Evolutionary conservation across 2,888 invertebrate genomes (phyloP).

Genomic region (Bhutanitis thaidina): DNA sequence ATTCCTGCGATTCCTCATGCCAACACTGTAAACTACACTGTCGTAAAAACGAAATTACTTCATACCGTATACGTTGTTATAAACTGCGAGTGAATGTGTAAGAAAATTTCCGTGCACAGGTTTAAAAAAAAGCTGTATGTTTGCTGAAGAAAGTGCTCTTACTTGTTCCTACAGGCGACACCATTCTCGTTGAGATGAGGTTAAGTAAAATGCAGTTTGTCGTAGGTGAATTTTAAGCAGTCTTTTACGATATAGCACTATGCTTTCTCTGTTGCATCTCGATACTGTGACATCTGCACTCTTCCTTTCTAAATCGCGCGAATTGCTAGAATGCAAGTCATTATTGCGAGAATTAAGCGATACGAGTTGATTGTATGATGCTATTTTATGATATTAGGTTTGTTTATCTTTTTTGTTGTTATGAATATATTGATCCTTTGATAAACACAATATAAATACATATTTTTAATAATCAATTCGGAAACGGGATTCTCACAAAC

Average conservation of each 20-base stretch:
- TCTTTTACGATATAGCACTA: slow-evolving; percentile 68
- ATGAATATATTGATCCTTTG: too few relatives aligned
- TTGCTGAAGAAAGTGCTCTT: slow-evolving; percentile 61
- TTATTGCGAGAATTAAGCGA: slow-evolving; percentile 7
- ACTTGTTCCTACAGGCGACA: slow-evolving; percentile 53
- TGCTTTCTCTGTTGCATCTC: too few relatives aligned
- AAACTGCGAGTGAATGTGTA: not conserved
- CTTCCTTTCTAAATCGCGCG: slow-evolving; percentile 71
- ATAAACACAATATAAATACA: too few relatives aligned
- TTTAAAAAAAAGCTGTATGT: slow-evolving; percentile 57
- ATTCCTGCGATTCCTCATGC: slow-evolving; percentile 38
- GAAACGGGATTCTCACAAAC: too few relatives aligned
- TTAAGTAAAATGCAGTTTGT: slow-evolving; percentile 46
- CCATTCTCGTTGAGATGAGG: slow-evolving; percentile 51
- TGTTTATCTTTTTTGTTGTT: too few relatives aligned
- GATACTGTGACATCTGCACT: slow-evolving; percentile 68
- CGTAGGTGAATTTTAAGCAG: slow-evolving; percentile 64
- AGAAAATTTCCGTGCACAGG: slow-evolving; percentile 18
- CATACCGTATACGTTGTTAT: slow-evolving; percentile 23
- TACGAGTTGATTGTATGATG: not conserved
- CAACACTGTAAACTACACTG: slow-evolving; percentile 41
- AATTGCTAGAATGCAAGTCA: slow-evolving; percentile 30
- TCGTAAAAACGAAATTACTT: slow-evolving; percentile 36
- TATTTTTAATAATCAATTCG: too few relatives aligned
- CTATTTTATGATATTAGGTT: too few relatives aligned